phyloP scores from a whole-genome alignment of 2,888 invertebrate genomes.

The Athripsodes cinereus region DNA sequence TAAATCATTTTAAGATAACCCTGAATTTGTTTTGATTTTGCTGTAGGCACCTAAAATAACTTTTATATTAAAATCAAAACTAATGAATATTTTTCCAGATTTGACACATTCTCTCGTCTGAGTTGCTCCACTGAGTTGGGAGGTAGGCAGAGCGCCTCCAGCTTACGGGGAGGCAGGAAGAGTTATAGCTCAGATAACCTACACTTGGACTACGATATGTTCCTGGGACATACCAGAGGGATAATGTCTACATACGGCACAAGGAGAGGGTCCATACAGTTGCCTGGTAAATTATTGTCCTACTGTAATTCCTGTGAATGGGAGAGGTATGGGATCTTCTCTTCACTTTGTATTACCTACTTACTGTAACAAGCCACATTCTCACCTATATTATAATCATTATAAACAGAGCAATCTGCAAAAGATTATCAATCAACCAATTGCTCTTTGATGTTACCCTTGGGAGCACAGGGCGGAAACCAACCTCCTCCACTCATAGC shows the following conservation, averaged over 20 bases:
- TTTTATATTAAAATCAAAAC: no score
- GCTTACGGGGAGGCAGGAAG: constrained; percentile 21
- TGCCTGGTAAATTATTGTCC: constrained; percentile 36
- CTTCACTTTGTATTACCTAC: no score
- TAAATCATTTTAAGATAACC: no score
- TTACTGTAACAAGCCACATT: no score
- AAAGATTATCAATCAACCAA: no score
- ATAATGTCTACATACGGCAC: constrained; percentile 29
- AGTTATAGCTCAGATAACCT: constrained; percentile 54
- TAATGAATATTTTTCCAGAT: constrained; percentile 19
- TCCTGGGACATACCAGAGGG: constrained; percentile 45
- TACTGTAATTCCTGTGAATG: background rate
- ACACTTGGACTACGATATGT: constrained; percentile 71
- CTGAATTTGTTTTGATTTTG: no score
- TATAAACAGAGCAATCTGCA: no score
- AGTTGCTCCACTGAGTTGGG: constrained; percentile 26
- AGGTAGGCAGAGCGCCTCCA: constrained; percentile 12
- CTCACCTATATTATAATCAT: no score
- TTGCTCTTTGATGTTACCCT: no score
- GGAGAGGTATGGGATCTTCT: background rate
- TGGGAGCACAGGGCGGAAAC: no score
- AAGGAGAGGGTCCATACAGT: constrained; percentile 43
- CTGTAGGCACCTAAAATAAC: no score
- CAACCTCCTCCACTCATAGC: no score
- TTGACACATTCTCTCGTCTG: constrained; percentile 25